A percentile compares a stretch with the other conserved stretches of the same genome.
Conservation (phyloP, 2,888 invertebrate genomes). For the Pedicia rivosa region DNA sequence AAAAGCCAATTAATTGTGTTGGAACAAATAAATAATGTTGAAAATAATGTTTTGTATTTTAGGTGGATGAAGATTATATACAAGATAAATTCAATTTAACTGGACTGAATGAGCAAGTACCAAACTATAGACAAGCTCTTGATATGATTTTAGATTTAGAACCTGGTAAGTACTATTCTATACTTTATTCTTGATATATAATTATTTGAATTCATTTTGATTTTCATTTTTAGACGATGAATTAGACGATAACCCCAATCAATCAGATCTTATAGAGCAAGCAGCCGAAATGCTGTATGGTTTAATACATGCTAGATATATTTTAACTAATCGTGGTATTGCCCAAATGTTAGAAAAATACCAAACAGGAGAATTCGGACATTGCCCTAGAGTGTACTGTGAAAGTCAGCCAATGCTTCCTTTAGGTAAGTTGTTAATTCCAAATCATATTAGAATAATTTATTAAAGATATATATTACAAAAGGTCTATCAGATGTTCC, state of each 20-base stretch:
- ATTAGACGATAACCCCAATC: slow-evolving; percentile 94
- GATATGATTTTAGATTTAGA: slow-evolving; percentile 99
- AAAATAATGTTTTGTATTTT: slow-evolving; percentile 21
- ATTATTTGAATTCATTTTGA: too few relatives aligned
- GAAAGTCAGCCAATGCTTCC: slow-evolving; percentile 97
- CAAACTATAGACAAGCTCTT: slow-evolving; percentile 96
- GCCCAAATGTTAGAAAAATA: slow-evolving; percentile 99
- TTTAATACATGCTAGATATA: slow-evolving; percentile 96
- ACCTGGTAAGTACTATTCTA: slow-evolving; percentile 72
- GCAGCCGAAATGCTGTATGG: slow-evolving; percentile 99
- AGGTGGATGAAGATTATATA: slow-evolving; percentile 99
- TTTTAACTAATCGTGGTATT: slow-evolving; percentile 96
- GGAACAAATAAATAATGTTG: slow-evolving; percentile 7
- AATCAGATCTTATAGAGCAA: slow-evolving; percentile 97
- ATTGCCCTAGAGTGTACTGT: slow-evolving; percentile 96
- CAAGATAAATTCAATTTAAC: slow-evolving; percentile 99
- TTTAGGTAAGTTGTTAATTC: slow-evolving; percentile 53
- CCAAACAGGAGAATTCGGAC: slow-evolving; percentile 96
- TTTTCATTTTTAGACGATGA: slow-evolving; percentile 76
- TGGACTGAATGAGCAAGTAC: slow-evolving; percentile 97
- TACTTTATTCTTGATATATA: too few relatives aligned
- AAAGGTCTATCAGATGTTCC: slow-evolving; percentile 95
- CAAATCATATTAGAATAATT: too few relatives aligned
- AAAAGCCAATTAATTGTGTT: background rate
- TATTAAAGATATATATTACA: too few relatives aligned